A percentile compares a stretch with the other conserved stretches of the same genome.
These are phyloP conservation scores for Parnassius glacialis DNA, from an alignment of 2,888 invertebrate genomes.

Conservation along the genomic window DNA sequence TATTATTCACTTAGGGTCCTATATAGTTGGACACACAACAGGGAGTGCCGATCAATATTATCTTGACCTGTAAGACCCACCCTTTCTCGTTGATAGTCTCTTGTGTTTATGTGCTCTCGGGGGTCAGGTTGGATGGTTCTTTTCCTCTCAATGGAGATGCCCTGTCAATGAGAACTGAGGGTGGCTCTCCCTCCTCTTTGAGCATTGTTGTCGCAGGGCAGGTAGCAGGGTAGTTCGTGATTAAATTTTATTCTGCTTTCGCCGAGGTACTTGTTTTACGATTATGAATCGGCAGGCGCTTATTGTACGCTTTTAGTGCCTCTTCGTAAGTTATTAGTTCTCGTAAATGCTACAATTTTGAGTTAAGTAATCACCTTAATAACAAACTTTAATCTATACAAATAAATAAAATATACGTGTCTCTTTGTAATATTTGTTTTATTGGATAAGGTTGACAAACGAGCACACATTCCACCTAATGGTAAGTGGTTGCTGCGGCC, in stretches of 20 bases:
- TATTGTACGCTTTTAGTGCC: slow-evolving; percentile 14
- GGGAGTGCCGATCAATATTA: slow-evolving; percentile 16
- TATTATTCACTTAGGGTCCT: not conserved
- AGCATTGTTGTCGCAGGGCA: slow-evolving; percentile 41
- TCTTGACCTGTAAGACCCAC: slow-evolving; percentile 11
- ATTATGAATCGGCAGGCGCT: slow-evolving; percentile 24
- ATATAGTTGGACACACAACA: not conserved
- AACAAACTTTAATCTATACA: too few species aligned
- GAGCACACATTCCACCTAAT: too few species aligned
- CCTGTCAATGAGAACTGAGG: slow-evolving; percentile 18
- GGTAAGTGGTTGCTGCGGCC: too few species aligned
- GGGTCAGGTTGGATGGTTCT: slow-evolving; percentile 20
- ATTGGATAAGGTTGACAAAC: too few species aligned
- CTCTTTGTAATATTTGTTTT: too few species aligned
- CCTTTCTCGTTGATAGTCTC: slow-evolving; percentile 15
- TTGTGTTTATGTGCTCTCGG: slow-evolving; percentile 12
- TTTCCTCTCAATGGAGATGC: slow-evolving; percentile 21
- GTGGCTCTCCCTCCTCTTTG: slow-evolving; percentile 10
- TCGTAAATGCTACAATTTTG: too few species aligned
- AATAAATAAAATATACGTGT: too few species aligned
- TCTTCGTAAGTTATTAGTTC: not conserved
- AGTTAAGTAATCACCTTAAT: too few species aligned
- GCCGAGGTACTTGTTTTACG: slow-evolving; percentile 26
- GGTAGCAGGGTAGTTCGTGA: slow-evolving; percentile 35
- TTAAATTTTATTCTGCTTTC: slow-evolving; percentile 41